Evolutionary conservation across 2,113 vertebrate genomes (phyloP).

Genomic region (Xenus cinereus): DNA sequence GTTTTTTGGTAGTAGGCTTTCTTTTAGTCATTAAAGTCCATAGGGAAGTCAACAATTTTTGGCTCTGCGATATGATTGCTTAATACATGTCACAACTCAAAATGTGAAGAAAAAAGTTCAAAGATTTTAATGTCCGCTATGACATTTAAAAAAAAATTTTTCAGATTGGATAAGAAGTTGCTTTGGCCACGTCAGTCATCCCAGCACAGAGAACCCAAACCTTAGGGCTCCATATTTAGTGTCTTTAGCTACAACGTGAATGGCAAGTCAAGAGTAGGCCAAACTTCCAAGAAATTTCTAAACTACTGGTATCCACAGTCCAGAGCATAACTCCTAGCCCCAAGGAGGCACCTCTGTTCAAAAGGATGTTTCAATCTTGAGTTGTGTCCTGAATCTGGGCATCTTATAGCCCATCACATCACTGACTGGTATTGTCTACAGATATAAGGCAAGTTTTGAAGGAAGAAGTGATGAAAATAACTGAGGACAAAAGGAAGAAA

Average conservation of each 20-base stretch:
- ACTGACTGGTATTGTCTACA: background rate
- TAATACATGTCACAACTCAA: background rate
- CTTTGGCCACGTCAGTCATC: background rate
- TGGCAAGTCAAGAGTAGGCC: background rate
- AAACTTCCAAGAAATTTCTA: background rate
- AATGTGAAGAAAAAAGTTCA: background rate
- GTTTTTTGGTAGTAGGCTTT: background rate
- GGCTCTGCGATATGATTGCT: background rate
- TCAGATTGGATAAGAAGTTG: background rate
- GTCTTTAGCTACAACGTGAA: background rate
- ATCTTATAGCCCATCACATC: background rate
- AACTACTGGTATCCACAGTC: background rate
- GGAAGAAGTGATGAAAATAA: background rate
- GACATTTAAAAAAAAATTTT: fast-evolving
- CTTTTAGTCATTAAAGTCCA: background rate
- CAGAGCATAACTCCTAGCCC: background rate
- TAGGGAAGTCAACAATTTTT: background rate
- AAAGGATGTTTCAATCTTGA: background rate
- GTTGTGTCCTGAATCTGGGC: background rate
- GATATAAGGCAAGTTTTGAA: background rate
- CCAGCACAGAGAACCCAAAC: background rate
- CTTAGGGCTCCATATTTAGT: fast-evolving
- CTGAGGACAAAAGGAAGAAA: background rate
- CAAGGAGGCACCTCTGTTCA: background rate
- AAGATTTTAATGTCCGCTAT: background rate